Evolutionary conservation across 2,888 invertebrate species (phyloP).

Genomic region (Platycheirus albimanus): DNA sequence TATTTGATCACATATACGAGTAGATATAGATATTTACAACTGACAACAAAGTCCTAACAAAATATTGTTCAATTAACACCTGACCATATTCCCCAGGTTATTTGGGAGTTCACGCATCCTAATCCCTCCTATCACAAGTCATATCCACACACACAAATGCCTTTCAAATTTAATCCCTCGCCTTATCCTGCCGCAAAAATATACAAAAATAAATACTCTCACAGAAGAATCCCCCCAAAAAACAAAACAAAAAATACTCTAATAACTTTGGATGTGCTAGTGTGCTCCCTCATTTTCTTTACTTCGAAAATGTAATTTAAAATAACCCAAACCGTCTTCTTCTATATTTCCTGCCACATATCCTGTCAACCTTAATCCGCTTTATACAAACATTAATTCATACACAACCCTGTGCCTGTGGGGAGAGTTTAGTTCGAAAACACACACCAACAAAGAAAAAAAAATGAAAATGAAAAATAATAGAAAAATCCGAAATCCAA

Average conservation of each 20-base stretch:
- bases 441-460: not conserved
- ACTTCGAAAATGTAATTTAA: slow-evolving; percentile 66
- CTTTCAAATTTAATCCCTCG: slow-evolving; percentile 13
- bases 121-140: slow-evolving; percentile 14
- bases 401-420: slow-evolving; percentile 35
- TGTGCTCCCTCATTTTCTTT: slow-evolving; percentile 49
- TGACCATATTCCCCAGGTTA: slow-evolving; percentile 29
- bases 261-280: slow-evolving; percentile 56
- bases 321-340: slow-evolving; percentile 49
- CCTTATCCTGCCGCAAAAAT: not conserved
- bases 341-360: slow-evolving; percentile 53
- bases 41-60: not conserved
- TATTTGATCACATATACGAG: no score
- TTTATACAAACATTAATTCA: slow-evolving; percentile 69
- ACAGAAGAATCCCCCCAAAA: no score
- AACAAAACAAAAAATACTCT: slow-evolving; percentile 13
- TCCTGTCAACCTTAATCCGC: slow-evolving; percentile 69
- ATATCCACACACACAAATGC: not conserved
- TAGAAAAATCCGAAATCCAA: slow-evolving; percentile 51
- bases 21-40: no score
- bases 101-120: not conserved
- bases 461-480: slow-evolving; percentile 17
- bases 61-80: slow-evolving; percentile 35
- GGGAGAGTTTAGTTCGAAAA: slow-evolving; percentile 36
- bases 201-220: slow-evolving; percentile 1